Conservation (phyloP, 2,113 vertebrate genomes). For the Carettochelys insculpta region DNA sequence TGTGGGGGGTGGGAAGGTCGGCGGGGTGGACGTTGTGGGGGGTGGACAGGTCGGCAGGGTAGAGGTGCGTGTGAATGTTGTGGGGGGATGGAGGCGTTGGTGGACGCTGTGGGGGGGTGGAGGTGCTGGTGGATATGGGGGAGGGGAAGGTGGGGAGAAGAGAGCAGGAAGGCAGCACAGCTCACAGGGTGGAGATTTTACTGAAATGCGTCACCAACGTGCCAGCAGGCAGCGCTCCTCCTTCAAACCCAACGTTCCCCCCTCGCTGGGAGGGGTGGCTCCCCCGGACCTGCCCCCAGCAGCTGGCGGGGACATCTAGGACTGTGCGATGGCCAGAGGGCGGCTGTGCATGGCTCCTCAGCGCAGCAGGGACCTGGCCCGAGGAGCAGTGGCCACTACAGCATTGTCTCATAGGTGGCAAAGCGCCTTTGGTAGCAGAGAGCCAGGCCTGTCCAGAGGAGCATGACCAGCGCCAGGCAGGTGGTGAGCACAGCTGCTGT, state of each 20-base stretch:
- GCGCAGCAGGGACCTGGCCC: background rate
- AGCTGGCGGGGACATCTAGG: background rate
- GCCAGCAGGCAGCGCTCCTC: background rate
- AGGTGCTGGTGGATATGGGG: no score
- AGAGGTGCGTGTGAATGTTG: no score
- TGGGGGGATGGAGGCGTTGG: no score
- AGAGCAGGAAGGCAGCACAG: background rate
- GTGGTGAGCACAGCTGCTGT: conserved; percentile 69
- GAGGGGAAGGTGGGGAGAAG: no score
- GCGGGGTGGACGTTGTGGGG: no score
- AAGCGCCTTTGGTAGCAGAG: background rate
- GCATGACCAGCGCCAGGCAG: conserved; percentile 37
- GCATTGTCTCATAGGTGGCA: background rate
- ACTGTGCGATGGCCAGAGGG: background rate
- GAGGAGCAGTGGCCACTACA: background rate
- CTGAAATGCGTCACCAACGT: background rate
- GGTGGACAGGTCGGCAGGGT: no score
- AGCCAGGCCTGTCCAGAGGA: conserved; percentile 30
- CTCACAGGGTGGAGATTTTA: background rate
- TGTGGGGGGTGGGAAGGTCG: no score
- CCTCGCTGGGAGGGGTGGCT: background rate
- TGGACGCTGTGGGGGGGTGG: no score
- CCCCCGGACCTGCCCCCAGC: background rate
- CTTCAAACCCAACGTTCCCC: fast-evolving
- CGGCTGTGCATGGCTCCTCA: background rate